These are phyloP conservation scores for Noctua pronuba DNA, from an alignment of 2,888 invertebrate genomes.

Conservation along the genomic window DNA sequence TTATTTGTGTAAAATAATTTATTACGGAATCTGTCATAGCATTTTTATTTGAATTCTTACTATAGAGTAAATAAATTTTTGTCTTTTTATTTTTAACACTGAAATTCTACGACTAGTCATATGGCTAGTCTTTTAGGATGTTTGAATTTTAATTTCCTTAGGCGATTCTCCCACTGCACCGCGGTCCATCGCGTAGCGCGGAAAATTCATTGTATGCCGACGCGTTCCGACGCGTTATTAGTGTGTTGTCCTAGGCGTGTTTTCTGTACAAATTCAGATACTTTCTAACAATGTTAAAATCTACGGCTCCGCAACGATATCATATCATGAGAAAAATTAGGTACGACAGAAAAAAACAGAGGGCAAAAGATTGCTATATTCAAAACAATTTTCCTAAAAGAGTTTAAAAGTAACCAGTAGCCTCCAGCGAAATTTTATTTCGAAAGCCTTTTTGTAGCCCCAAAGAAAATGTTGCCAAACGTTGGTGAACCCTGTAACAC, in stretches of 20 bases:
- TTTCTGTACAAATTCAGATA: too few relatives aligned
- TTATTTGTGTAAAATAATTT: slow-evolving; percentile 28
- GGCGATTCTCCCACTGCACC: too few relatives aligned
- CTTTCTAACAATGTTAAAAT: too few relatives aligned
- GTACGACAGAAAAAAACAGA: neutral
- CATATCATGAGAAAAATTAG: neutral
- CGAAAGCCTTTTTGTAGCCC: slow-evolving; percentile 13
- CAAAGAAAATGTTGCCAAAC: slow-evolving; percentile 8
- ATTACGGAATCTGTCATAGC: slow-evolving; percentile 5
- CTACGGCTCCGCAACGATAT: too few relatives aligned
- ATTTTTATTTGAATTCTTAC: neutral
- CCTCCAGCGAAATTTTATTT: neutral
- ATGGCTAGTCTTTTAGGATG: neutral
- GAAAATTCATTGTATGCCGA: too few relatives aligned
- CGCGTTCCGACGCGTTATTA: too few relatives aligned
- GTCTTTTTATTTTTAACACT: too few relatives aligned
- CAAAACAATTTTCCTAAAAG: slow-evolving; percentile 7
- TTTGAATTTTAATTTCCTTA: too few relatives aligned
- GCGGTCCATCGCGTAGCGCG: too few relatives aligned
- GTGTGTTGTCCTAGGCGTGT: too few relatives aligned
- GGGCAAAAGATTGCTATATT: neutral
- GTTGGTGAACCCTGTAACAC: neutral
- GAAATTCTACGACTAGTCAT: too few relatives aligned
- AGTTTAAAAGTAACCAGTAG: slow-evolving; percentile 15
- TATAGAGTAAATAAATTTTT: too few relatives aligned